Conservation (phyloP, 2,113 vertebrate genomes). For the Parotia lawesii region DNA sequence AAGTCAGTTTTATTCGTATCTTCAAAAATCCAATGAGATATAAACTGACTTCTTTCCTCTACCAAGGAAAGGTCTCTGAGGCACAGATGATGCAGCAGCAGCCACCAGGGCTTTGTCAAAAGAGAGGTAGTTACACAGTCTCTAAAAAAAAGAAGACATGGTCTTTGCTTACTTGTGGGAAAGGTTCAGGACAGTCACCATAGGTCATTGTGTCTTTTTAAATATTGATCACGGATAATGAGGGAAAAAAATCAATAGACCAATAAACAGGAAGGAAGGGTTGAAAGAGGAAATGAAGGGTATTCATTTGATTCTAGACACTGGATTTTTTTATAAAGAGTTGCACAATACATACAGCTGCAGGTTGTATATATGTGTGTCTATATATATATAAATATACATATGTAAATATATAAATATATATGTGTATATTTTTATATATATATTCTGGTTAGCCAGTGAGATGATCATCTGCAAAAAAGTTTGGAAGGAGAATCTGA, state of each 20-base stretch:
- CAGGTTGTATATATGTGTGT: not conserved
- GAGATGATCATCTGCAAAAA: not conserved
- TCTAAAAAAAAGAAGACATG: not conserved
- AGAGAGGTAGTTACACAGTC: not conserved
- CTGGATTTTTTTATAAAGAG: not conserved
- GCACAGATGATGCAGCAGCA: not conserved
- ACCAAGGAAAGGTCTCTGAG: not conserved
- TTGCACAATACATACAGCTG: rapidly evolving
- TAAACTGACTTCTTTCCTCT: not conserved
- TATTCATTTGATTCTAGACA: not conserved
- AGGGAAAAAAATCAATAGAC: not conserved
- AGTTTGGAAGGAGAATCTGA: not conserved
- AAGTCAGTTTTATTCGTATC: not conserved
- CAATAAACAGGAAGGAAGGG: not conserved
- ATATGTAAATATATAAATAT: too few relatives aligned
- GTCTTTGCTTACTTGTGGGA: not conserved
- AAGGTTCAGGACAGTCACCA: not conserved
- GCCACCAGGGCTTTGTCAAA: not conserved
- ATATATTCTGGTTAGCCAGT: not conserved
- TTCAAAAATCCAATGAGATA: not conserved
- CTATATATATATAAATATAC: too few relatives aligned
- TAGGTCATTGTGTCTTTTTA: not conserved
- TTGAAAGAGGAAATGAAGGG: not conserved
- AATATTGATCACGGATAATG: not conserved
- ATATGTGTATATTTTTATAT: too few relatives aligned